Evolutionary conservation across 23 tunicate species (phyloP).

Genomic region (Corella eumyota): DNA sequence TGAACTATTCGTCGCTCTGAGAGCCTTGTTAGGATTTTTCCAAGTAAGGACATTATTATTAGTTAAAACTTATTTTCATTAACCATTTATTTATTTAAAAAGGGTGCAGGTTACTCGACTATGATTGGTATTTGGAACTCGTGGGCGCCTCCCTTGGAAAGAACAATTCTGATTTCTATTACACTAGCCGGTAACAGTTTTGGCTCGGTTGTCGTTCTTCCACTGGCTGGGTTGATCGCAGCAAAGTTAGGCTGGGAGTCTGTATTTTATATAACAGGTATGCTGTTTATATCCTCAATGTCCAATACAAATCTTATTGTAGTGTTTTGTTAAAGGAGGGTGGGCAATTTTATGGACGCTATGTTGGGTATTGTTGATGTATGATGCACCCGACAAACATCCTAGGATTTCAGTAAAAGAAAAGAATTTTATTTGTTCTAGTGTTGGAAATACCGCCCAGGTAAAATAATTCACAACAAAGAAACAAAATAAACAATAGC

Average conservation of each 20-base stretch:
- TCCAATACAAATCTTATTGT: not conserved
- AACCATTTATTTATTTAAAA: too few species aligned
- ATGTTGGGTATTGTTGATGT: constrained; percentile 13
- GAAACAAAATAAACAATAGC: too few species aligned
- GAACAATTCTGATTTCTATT: not conserved
- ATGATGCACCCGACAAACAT: constrained; percentile 24
- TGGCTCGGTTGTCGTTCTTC: not conserved
- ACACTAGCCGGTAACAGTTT: not conserved
- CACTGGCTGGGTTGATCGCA: not conserved
- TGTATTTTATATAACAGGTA: not conserved
- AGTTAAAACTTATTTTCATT: too few species aligned
- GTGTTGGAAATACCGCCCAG: constrained; percentile 8
- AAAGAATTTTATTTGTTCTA: constrained; percentile 8
- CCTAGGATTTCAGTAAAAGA: constrained; percentile 21
- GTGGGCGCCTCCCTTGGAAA: not conserved
- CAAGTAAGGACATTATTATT: too few species aligned
- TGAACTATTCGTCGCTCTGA: constrained; percentile 31
- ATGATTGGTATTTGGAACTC: not conserved
- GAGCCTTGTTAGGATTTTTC: constrained; percentile 43
- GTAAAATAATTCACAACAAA: too few species aligned
- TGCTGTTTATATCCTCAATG: not conserved
- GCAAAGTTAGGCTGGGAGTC: not conserved
- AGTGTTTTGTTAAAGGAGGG: constrained; percentile 1
- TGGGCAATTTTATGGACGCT: constrained; percentile 3
- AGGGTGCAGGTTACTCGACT: not conserved